Evolutionary conservation across 2,113 vertebrate species (phyloP).

Genomic region (Erythrocercus mccallii): DNA sequence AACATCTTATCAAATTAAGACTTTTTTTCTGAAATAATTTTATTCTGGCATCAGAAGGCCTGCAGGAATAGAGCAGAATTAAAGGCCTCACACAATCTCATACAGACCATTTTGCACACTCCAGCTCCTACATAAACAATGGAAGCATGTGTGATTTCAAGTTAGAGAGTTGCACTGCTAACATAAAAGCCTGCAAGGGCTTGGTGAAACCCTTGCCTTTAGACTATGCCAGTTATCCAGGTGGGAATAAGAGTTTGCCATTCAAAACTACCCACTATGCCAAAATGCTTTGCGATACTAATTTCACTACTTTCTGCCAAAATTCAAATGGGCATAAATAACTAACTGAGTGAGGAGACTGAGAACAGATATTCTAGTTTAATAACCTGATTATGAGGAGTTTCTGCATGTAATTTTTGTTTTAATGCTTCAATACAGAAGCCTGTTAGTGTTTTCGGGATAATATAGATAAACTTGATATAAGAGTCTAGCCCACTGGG

Average conservation of each 20-base stretch:
- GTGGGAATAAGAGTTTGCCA: neutral
- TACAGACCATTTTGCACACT: neutral
- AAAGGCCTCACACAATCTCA: neutral
- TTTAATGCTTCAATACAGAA: neutral
- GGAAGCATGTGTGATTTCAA: neutral
- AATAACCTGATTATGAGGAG: neutral
- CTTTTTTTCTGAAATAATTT: neutral
- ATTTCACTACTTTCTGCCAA: neutral
- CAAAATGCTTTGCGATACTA: rapidly evolving
- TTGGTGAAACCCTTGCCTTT: neutral
- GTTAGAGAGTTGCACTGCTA: neutral
- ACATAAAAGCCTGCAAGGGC: neutral
- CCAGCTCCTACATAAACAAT: neutral
- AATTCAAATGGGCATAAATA: neutral
- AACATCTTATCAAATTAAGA: neutral
- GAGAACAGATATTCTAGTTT: neutral
- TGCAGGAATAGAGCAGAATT: neutral
- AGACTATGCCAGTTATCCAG: neutral
- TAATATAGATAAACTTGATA: neutral
- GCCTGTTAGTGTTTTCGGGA: neutral
- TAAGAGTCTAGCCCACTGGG: neutral
- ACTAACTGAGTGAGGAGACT: neutral
- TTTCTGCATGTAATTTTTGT: neutral
- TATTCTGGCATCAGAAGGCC: neutral
- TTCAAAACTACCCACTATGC: neutral